Evolutionary conservation across 2,797 vertebrate species (phyloP).

Genomic region (Acrocephalus scirpaceus): DNA sequence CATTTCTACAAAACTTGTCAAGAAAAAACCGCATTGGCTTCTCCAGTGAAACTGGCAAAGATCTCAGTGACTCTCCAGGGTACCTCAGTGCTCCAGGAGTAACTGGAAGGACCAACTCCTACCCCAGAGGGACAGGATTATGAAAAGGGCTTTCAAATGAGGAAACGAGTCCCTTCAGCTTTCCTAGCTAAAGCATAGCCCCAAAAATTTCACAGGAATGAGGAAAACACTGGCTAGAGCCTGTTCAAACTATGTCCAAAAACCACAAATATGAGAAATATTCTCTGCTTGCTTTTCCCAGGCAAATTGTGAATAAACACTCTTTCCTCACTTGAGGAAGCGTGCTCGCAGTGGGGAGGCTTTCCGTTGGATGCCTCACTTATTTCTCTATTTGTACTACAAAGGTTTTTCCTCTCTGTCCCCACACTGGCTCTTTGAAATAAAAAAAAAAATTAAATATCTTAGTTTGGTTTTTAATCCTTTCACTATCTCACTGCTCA

Average conservation of each 20-base stretch:
- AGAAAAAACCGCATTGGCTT: background rate
- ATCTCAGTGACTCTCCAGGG: background rate
- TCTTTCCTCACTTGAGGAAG: conserved; percentile 1
- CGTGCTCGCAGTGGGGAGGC: background rate
- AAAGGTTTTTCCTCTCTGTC: background rate
- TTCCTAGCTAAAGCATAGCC: background rate
- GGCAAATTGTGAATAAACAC: conserved; percentile 44
- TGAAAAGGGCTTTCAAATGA: conserved; percentile 35
- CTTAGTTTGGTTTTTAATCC: background rate
- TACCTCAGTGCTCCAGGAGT: background rate
- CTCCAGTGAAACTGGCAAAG: background rate
- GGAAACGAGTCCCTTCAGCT: background rate
- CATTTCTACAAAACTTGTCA: background rate
- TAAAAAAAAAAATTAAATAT: background rate
- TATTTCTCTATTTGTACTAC: background rate
- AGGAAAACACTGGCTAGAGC: conserved; percentile 19
- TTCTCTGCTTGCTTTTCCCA: conserved; percentile 50
- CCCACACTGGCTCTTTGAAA: background rate
- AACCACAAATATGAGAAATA: conserved; percentile 52
- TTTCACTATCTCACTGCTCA: background rate
- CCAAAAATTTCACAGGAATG: background rate
- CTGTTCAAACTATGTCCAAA: conserved; percentile 12
- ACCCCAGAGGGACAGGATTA: background rate
- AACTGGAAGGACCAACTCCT: background rate
- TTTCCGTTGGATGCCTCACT: background rate